phyloP scores from a whole-genome alignment of 2,888 invertebrate genomes.

The Agrochola litura region DNA sequence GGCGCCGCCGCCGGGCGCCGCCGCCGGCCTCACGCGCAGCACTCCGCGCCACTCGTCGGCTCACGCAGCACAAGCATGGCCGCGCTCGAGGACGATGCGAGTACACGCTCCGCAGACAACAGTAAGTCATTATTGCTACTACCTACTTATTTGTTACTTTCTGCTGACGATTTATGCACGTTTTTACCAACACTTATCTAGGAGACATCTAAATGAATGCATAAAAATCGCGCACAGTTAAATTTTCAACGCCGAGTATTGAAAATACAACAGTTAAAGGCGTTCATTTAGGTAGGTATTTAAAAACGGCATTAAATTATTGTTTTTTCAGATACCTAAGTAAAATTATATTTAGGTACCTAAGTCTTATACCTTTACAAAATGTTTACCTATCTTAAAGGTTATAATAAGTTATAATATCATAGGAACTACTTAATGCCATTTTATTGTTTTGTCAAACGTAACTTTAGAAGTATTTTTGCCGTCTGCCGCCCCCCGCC shows the following conservation, averaged over 20 bases:
- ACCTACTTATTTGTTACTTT: too few relatives aligned
- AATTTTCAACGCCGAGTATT: background rate
- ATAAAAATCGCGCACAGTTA: background rate
- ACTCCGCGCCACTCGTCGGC: background rate
- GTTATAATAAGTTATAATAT: too few relatives aligned
- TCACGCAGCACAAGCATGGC: slow-evolving; percentile 14
- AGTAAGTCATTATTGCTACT: slow-evolving; percentile 20
- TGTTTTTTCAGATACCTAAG: background rate
- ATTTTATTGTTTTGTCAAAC: too few relatives aligned
- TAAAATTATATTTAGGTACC: too few relatives aligned
- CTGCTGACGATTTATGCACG: background rate
- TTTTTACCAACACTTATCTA: background rate
- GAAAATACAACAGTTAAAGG: background rate
- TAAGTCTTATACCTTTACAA: too few relatives aligned
- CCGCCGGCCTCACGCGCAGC: background rate
- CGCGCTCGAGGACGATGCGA: background rate
- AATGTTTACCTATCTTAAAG: too few relatives aligned
- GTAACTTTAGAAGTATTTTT: too few relatives aligned
- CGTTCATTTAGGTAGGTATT: background rate
- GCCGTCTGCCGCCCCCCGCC: too few relatives aligned
- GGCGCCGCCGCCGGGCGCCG: background rate
- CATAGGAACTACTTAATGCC: too few relatives aligned
- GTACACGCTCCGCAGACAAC: slow-evolving; percentile 3
- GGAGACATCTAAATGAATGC: background rate
- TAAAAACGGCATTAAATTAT: background rate